phyloP scores from a whole-genome alignment of 2,113 vertebrate genomes.

The Parotia lawesii region DNA sequence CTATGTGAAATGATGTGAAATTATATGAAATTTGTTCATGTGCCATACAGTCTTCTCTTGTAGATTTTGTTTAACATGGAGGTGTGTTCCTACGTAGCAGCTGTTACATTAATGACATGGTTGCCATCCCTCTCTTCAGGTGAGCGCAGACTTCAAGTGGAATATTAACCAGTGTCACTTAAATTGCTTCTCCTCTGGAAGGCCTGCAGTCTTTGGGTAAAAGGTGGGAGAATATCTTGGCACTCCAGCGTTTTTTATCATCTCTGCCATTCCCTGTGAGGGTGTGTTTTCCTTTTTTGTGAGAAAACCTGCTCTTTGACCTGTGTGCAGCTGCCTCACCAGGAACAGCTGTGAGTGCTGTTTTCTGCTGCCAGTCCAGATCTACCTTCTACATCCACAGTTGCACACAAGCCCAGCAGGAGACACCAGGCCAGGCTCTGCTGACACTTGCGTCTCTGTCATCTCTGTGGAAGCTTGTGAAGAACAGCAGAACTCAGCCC shows the following conservation, averaged over 20 bases:
- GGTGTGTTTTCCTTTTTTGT: background rate
- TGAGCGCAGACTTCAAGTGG: background rate
- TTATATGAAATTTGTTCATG: background rate
- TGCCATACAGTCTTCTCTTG: background rate
- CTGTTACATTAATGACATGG: background rate
- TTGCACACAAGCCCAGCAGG: rapidly evolving
- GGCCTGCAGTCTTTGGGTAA: background rate
- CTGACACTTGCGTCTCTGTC: background rate
- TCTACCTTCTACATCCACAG: background rate
- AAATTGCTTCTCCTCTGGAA: background rate
- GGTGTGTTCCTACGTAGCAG: background rate
- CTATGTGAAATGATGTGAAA: background rate
- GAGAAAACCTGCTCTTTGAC: slow-evolving; percentile 40
- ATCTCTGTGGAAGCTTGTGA: background rate
- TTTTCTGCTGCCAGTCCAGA: slow-evolving; percentile 22
- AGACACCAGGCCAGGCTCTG: rapidly evolving
- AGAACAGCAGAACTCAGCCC: background rate
- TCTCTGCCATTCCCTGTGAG: background rate
- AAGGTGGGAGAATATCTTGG: background rate
- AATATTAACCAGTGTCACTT: background rate
- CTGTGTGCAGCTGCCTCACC: background rate
- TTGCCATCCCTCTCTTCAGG: background rate
- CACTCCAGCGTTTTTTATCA: background rate
- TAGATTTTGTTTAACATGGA: background rate
- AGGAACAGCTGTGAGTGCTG: background rate